Evolutionary conservation across 1,140 invertebrate species (phyloP).

Genomic region (Drosophila watanabei): DNA sequence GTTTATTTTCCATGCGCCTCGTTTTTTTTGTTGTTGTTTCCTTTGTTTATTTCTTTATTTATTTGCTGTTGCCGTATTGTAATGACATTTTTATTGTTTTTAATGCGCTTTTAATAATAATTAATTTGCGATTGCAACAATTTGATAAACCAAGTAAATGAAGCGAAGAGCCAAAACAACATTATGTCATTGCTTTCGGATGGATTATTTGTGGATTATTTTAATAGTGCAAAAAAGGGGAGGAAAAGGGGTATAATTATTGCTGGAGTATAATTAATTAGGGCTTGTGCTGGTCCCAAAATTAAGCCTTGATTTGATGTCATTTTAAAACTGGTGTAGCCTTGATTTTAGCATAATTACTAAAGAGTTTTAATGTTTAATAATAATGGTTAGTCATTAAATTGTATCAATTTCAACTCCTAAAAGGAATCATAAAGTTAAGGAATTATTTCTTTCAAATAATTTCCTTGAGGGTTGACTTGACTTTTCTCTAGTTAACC

Average conservation of each 20-base stretch:
- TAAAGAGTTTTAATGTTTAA: background rate
- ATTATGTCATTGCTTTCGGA: slow-evolving; percentile 17
- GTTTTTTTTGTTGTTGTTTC: background rate
- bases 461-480: no score
- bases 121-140: slow-evolving; percentile 73
- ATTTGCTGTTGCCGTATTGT: slow-evolving; percentile 23
- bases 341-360: background rate
- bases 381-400: no score
- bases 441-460: no score
- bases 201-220: slow-evolving; percentile 15
- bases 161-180: slow-evolving; percentile 36
- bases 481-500: no score
- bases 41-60: slow-evolving; percentile 1
- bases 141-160: slow-evolving; percentile 69
- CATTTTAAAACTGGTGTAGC: no score
- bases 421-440: no score
- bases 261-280: background rate
- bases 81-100: slow-evolving; percentile 81
- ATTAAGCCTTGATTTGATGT: background rate
- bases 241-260: background rate
- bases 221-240: background rate
- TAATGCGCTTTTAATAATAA: slow-evolving; percentile 81
- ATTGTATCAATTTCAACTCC: no score
- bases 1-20: slow-evolving; percentile 34
- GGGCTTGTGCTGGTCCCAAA: background rate